Evolutionary conservation across 2,888 invertebrate genomes (phyloP).

Genomic region (Ceramica pisi): DNA sequence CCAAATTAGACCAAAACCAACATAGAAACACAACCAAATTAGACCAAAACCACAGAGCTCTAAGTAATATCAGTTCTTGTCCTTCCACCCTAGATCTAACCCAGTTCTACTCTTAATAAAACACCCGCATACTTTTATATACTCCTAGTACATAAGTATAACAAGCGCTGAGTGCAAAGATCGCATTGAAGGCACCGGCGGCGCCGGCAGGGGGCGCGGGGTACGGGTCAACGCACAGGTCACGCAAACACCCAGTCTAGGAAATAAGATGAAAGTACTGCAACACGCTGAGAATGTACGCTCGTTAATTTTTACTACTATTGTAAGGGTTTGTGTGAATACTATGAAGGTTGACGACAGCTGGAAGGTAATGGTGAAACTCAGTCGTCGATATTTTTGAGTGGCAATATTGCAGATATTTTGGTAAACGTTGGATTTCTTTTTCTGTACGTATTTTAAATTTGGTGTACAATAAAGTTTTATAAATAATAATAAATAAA

Average conservation of each 20-base stretch:
- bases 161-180: conserved; percentile 72
- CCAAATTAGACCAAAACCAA: too few relatives aligned
- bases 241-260: conserved; percentile 70
- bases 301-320: conserved; percentile 41
- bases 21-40: background rate
- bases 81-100: background rate
- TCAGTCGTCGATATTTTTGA: background rate
- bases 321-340: conserved; percentile 19
- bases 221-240: conserved; percentile 80
- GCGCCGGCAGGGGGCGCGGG: conserved; percentile 60
- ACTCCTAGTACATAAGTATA: conserved; percentile 3
- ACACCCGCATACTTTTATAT: conserved; percentile 3
- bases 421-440: too few relatives aligned
- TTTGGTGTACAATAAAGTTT: too few relatives aligned
- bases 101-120: conserved; percentile 4
- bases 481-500: too few relatives aligned
- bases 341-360: background rate
- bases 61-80: background rate
- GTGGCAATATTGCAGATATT: background rate
- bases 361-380: background rate
- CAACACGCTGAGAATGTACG: conserved; percentile 42
- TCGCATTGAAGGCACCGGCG: conserved; percentile 71
- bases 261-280: conserved; percentile 60
- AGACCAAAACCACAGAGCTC: background rate
- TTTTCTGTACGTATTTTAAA: too few relatives aligned